Percentiles rank a stretch among this genome's conserved stretches.
phyloP scores from a whole-genome alignment of 1,140 invertebrate genomes.

The Belonocnema kinseyi region DNA sequence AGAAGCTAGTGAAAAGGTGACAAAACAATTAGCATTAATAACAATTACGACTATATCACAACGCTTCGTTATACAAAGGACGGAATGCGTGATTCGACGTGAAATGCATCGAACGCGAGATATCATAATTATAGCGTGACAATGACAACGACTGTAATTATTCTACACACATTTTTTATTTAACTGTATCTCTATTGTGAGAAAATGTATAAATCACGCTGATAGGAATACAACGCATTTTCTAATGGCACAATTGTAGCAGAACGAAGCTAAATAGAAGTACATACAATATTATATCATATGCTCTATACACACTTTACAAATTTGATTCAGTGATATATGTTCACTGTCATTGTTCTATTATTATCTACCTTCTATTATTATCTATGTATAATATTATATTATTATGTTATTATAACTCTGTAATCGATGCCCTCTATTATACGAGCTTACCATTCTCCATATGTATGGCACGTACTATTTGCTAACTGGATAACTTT shows the following conservation, averaged over 20 bases:
- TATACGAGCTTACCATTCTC: too few species aligned
- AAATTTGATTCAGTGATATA: too few species aligned
- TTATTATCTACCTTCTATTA: too few species aligned
- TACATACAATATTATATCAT: not conserved
- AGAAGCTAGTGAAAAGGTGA: slow-evolving; percentile 19
- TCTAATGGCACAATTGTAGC: not conserved
- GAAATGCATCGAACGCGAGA: slow-evolving; percentile 21
- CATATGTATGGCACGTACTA: too few species aligned
- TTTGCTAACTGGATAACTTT: too few species aligned
- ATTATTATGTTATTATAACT: too few species aligned
- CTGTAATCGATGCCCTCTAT: too few species aligned
- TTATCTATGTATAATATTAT: too few species aligned
- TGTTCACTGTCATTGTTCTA: too few species aligned
- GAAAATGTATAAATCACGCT: not conserved
- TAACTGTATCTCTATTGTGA: not conserved
- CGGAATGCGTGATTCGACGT: not conserved
- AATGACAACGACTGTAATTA: slow-evolving; percentile 25
- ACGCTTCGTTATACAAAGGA: slow-evolving; percentile 4
- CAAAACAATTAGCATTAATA: slow-evolving; percentile 27
- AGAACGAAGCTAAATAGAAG: not conserved
- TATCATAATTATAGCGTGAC: slow-evolving; percentile 13
- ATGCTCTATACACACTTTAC: too few species aligned
- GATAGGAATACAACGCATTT: not conserved
- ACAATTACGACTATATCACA: slow-evolving; percentile 17
- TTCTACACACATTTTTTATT: slow-evolving; percentile 12